Evolutionary conservation across 2,888 invertebrate species (phyloP).

Genomic region (Oscheius sp.): DNA sequence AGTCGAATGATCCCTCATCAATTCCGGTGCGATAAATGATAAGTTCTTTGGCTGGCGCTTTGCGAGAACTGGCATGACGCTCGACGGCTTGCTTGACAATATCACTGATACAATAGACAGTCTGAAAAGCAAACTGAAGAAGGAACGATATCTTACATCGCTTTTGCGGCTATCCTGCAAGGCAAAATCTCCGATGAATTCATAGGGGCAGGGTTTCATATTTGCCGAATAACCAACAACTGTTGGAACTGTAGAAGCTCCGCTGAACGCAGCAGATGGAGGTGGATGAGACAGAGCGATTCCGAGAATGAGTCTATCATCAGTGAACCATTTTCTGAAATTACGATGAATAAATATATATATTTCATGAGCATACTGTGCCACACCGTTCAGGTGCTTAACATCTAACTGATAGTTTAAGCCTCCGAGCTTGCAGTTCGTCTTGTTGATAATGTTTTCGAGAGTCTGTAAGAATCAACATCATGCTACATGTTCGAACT

Average conservation of each 20-base stretch:
- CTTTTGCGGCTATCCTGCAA: constrained; percentile 14
- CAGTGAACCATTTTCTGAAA: constrained; percentile 26
- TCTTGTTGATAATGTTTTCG: constrained; percentile 62
- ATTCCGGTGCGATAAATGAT: constrained; percentile 60
- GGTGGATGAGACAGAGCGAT: constrained; percentile 48
- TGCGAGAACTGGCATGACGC: neutral
- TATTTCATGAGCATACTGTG: constrained; percentile 5
- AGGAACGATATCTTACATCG: neutral
- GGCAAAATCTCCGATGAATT: constrained; percentile 60
- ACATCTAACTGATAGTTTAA: constrained; percentile 48
- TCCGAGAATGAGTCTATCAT: constrained; percentile 50
- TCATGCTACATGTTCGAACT: neutral
- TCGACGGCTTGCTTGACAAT: constrained; percentile 11
- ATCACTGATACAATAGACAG: neutral
- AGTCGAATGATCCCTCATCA: constrained; percentile 48
- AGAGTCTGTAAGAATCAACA: constrained; percentile 56
- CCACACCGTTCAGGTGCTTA: constrained; percentile 3
- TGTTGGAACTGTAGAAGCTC: neutral
- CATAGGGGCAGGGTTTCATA: constrained; percentile 39
- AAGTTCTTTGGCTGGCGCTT: constrained; percentile 44
- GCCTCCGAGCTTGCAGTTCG: constrained; percentile 60
- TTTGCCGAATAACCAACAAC: constrained; percentile 50
- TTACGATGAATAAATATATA: neutral
- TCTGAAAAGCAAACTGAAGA: neutral
- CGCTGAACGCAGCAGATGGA: neutral